phyloP scores from a whole-genome alignment of 2,888 invertebrate genomes.

The Lydus trimaculatus region DNA sequence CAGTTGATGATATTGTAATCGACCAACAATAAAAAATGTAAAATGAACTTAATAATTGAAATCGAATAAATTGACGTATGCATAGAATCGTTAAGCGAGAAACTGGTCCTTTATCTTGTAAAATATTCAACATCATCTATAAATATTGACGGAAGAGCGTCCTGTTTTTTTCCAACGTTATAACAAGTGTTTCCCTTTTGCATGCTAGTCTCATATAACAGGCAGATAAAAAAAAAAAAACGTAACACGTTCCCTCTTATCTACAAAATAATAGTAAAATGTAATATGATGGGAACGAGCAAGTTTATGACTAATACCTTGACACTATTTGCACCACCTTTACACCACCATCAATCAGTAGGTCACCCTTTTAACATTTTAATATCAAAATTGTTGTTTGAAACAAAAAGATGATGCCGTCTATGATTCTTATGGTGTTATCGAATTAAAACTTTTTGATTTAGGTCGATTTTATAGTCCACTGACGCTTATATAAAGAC shows the following conservation, averaged over 20 bases:
- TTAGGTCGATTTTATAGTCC: not conserved
- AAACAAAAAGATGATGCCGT: not conserved
- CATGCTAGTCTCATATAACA: slow-evolving; percentile 26
- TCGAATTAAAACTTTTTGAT: not conserved
- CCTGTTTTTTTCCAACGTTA: slow-evolving; percentile 25
- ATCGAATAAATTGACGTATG: slow-evolving; percentile 34
- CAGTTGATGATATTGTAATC: slow-evolving; percentile 21
- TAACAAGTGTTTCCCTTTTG: slow-evolving; percentile 34
- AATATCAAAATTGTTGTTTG: not conserved
- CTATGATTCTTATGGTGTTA: not conserved
- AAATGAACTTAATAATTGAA: slow-evolving; percentile 27
- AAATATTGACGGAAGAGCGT: slow-evolving; percentile 36
- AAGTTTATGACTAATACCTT: slow-evolving; percentile 10
- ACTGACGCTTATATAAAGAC: not conserved
- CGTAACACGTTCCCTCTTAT: slow-evolving; percentile 22
- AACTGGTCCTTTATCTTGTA: slow-evolving; percentile 36
- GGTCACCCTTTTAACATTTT: not conserved
- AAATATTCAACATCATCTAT: slow-evolving; percentile 37
- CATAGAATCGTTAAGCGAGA: slow-evolving; percentile 23
- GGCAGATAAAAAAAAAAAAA: slow-evolving; percentile 25
- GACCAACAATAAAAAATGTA: not conserved
- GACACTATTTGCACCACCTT: not conserved
- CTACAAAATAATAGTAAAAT: slow-evolving; percentile 18
- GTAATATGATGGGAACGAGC: slow-evolving; percentile 16
- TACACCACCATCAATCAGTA: not conserved